Evolutionary conservation across 2,888 invertebrate species (phyloP).

Genomic region (Hyppa rectilinea): DNA sequence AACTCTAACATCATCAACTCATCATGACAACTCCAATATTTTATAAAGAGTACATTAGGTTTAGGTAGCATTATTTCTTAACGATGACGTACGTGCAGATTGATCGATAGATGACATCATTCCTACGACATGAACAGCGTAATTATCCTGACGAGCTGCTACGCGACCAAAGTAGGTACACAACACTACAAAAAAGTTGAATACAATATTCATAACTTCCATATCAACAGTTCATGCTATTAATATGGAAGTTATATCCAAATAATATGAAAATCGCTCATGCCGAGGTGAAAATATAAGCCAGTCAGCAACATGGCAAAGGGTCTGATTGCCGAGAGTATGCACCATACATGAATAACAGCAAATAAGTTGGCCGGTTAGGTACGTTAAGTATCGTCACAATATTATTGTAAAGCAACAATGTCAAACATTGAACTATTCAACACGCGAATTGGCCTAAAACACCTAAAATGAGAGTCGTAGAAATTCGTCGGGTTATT

Average conservation of each 20-base stretch:
- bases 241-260: too few relatives aligned
- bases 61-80: background rate
- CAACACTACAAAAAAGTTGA: conserved; percentile 1
- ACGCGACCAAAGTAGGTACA: conserved; percentile 30
- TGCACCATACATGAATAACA: background rate
- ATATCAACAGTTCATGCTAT: too few relatives aligned
- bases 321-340: background rate
- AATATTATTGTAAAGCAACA: background rate
- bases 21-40: background rate
- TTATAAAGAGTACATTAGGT: conserved; percentile 6
- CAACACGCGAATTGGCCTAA: too few relatives aligned
- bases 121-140: background rate
- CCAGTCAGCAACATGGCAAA: too few relatives aligned
- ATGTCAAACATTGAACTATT: background rate
- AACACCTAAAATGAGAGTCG: too few relatives aligned
- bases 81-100: conserved; percentile 6
- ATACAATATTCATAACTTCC: conserved; percentile 6
- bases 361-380: too few relatives aligned
- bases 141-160: conserved; percentile 34
- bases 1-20: background rate
- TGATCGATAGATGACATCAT: conserved; percentile 44
- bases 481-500: too few relatives aligned
- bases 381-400: background rate
- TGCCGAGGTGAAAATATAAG: background rate
- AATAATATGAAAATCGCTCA: background rate